Base-by-base conservation (phyloP, 2,797 vertebrate genomes). In the Tiaroga cobitis region DNA sequence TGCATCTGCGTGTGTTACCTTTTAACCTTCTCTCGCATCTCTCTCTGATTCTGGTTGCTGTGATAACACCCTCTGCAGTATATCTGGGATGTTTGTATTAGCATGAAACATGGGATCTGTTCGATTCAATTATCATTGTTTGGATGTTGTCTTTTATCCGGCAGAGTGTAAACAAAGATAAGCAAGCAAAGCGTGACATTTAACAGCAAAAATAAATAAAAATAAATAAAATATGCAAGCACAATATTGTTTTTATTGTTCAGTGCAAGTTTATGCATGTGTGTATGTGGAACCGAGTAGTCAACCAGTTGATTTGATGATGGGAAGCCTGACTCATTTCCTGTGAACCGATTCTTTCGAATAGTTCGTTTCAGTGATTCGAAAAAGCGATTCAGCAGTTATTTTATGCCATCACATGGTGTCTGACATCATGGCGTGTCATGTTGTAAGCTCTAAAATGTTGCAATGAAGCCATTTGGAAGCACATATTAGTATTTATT, bases 61-160 rank as follows among this genome's bases (percentile, higher is more conserved):
- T 80, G 84, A 85, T 85, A 85, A 85, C 84, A 73, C 69, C 49
- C 46, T 77, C 69, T 73, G 43, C 34, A 21, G 56, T 80, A 74
- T 85, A 80, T 85, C 83, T 37, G 77, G 54, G 32, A 85, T 73
- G 77, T 80, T 85, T 81, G 84, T 54, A 85, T 85, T 85, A 85
- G 43, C 77, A 80, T 80, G 84, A 74, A 85, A 85, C 84, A 85
- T 80, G 84, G 84, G 56, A 85, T 85, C 77, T 80, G 69, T 70
- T 80, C 54, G 18, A 74, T 85, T 85, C 84, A 85, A 81, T 85
- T 85, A 85, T 80, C 84, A 37, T 85, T 18, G 54, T 73, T 69
- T 80, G 77, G 41, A 49, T 85, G 83, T 85, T 80, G 77, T 85
- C 84, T 85, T 85, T 85, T 85, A 85, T 80, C 77, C 24, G 5